A percentile compares a stretch with the other conserved stretches of the same genome.
These are phyloP conservation scores for Syngnathus acus DNA, from an alignment of 2,797 vertebrate genomes.

Conservation along the genomic window DNA sequence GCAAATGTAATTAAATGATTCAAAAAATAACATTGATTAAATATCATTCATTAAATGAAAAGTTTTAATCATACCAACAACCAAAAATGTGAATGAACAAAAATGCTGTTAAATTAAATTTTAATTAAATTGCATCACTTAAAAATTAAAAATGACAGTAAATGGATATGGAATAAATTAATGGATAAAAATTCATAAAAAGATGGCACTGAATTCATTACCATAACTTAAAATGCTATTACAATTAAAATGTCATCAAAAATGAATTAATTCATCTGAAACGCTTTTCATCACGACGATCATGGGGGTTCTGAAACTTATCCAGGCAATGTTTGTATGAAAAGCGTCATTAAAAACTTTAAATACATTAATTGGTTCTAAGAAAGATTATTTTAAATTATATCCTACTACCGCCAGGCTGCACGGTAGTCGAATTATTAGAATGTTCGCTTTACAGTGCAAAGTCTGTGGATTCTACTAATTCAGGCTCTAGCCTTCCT, in stretches of 20 bases:
- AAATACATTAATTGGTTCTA: not conserved
- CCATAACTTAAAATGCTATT: not conserved
- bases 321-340: not conserved
- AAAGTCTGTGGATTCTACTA: too few species aligned
- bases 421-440: too few species aligned
- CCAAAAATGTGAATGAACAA: not conserved
- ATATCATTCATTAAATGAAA: not conserved
- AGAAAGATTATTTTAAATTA: not conserved
- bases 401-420: too few species aligned
- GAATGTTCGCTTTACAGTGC: too few species aligned
- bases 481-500: too few species aligned
- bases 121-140: not conserved
- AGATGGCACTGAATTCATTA: not conserved
- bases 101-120: not conserved
- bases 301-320: too few species aligned
- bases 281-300: too few species aligned
- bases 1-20: not conserved
- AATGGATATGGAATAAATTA: not conserved
- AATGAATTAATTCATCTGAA: not conserved
- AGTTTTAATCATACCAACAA: not conserved
- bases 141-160: not conserved
- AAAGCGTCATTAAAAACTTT: not conserved
- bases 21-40: not conserved
- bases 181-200: not conserved
- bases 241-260: not conserved